Evolutionary conservation across 1,140 invertebrate species (phyloP), one percentile per base, ranked within the genome.

Genomic region (Yoshiicerus persimilis): DNA sequence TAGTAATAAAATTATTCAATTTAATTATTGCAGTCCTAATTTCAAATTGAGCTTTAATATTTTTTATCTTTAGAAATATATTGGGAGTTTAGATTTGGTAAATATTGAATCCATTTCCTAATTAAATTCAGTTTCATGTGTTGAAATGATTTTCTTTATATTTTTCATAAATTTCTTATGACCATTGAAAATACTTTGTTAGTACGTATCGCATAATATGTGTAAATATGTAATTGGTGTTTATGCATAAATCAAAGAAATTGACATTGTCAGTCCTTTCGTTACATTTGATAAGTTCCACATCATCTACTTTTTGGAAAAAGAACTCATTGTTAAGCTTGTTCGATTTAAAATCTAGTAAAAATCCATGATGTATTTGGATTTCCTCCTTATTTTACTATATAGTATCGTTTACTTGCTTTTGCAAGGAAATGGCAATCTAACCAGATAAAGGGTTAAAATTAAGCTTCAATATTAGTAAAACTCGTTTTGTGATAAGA

Each of bases 141-240:
- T 56, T 56, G 47, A n/a, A 56, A 56, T n/a, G n/a, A 56, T n/a
- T 56, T 47, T 47, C 16, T 56, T 5, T 56, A n/a, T 39, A 39
- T 11, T 8, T 39, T 3, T 56, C 0, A 56, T n/a, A 56, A n/a
- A n/a, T 4, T 56, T 8, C 13, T 5, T 56, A n/a, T n/a, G 47
- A 56, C 6, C 20, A 16, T 56, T 56, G 47, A 56, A 56, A 56
- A 56, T 56, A n/a, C 47, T 56, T 41, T 85, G 36, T 85, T 85
- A 86, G 30, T 86, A 86, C 86, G 66, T 86, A 86, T 34, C n/a
- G n/a, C n/a, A 66, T 75, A 75, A 34, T 30, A 27, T 56, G 1
- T 47, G 41, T 47, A 47, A n/a, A 56, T 56, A 56, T 56, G 47
- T 56, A 56, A 56, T 56, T 16, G 47, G 47, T n/a, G 4, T 56